These are phyloP conservation scores for Hypanus sabinus DNA, from an alignment of 2,113 vertebrate species.

Conservation along the genomic window DNA sequence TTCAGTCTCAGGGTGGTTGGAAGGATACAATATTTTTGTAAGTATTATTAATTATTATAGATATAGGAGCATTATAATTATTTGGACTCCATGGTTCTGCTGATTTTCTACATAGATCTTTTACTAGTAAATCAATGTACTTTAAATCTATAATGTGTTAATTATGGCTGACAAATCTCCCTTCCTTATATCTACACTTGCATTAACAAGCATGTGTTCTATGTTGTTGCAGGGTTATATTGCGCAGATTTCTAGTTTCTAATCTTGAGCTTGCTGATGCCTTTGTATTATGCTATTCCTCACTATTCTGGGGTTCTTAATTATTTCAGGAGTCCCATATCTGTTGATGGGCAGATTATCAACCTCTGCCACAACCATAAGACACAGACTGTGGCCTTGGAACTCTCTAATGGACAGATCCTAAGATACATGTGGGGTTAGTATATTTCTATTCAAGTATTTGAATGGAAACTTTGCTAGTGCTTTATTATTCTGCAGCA, in stretches of 20 bases:
- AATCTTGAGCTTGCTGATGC: neutral
- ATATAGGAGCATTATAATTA: neutral
- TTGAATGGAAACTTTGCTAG: neutral
- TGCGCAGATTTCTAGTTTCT: neutral
- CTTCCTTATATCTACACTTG: neutral
- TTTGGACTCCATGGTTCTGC: neutral
- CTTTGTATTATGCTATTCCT: neutral
- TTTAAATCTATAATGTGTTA: no score
- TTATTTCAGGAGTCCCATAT: slow-evolving; percentile 57
- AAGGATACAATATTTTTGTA: neutral
- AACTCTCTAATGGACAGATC: slow-evolving; percentile 70
- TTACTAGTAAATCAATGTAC: neutral
- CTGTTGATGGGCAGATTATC: slow-evolving; percentile 70
- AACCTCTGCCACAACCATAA: slow-evolving; percentile 60
- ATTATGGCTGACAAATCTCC: neutral
- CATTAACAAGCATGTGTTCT: neutral
- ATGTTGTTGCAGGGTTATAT: neutral
- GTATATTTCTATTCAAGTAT: slow-evolving; percentile 41
- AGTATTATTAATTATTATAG: neutral
- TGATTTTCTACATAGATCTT: neutral
- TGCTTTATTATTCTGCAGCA: neutral
- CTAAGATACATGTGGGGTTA: slow-evolving; percentile 77
- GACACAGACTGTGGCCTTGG: slow-evolving; percentile 66
- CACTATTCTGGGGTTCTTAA: slow-evolving; percentile 12
- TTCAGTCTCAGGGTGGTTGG: neutral